phyloP scores from a whole-genome alignment of 2,888 invertebrate species.

The Chymomyza fuscimana region DNA sequence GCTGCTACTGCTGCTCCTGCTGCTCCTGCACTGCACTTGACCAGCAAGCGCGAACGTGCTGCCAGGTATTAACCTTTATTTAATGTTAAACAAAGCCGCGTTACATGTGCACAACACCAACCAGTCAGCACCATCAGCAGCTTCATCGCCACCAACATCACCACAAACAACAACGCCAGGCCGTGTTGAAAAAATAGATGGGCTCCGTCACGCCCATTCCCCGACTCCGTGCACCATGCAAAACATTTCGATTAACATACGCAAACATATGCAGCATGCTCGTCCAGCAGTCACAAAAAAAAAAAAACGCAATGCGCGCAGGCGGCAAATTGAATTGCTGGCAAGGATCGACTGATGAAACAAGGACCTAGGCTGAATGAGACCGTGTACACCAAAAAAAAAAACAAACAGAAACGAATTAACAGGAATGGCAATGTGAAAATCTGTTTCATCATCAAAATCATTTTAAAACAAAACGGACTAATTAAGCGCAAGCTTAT shows the following conservation, averaged over 20 bases:
- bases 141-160: background rate
- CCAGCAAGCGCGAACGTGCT: constrained; percentile 44
- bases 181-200: background rate
- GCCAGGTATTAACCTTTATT: constrained; percentile 74
- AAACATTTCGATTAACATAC: constrained; percentile 73
- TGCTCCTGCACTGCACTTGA: background rate
- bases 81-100: constrained; percentile 73
- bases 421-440: constrained; percentile 30
- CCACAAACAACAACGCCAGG: background rate
- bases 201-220: constrained; percentile 32
- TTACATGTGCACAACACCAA: constrained; percentile 46
- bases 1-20: background rate
- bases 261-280: constrained; percentile 49
- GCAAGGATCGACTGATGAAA: constrained; percentile 38
- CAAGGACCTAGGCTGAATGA: background rate
- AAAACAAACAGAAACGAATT: constrained; percentile 2
- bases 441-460: constrained; percentile 59
- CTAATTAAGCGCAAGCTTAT: constrained; percentile 63
- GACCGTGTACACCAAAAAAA: constrained; percentile 6
- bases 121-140: background rate
- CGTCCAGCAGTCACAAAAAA: background rate
- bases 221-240: constrained; percentile 32
- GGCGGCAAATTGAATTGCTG: constrained; percentile 64
- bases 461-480: constrained; percentile 69
- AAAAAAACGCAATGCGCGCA: constrained; percentile 35